Conservation (phyloP, 2,888 invertebrate species). For the Crocallis elinguaria region DNA sequence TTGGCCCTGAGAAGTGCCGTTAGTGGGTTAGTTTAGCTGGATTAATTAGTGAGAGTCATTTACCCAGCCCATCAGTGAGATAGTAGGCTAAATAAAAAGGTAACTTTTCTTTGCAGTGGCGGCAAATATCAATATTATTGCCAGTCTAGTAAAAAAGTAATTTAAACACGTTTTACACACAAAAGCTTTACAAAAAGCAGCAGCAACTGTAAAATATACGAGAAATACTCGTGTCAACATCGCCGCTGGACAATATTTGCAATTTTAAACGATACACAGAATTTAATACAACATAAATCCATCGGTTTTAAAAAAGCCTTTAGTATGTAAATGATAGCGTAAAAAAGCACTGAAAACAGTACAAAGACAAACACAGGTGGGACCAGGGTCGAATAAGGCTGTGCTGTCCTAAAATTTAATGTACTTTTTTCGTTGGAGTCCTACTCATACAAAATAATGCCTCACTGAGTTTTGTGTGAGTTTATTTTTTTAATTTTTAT, state of each 20-base stretch:
- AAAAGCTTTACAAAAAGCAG: not conserved
- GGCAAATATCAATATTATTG: too few relatives aligned
- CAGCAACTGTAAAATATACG: not conserved
- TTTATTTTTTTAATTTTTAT: too few relatives aligned
- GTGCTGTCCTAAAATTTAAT: constrained; percentile 12
- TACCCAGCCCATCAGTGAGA: too few relatives aligned
- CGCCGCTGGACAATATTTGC: constrained; percentile 5
- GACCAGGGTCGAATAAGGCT: constrained; percentile 20
- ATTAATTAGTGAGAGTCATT: too few relatives aligned
- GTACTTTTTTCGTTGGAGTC: constrained; percentile 3
- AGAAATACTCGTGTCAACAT: not conserved
- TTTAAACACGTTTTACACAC: not conserved
- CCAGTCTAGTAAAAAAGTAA: not conserved
- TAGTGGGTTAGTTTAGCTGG: too few relatives aligned
- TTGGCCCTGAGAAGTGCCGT: too few relatives aligned
- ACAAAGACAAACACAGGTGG: constrained; percentile 20
- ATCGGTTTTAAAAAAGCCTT: constrained; percentile 15
- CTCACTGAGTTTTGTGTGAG: too few relatives aligned
- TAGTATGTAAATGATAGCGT: constrained; percentile 23
- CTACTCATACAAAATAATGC: too few relatives aligned
- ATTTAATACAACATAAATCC: constrained; percentile 16
- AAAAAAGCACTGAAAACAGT: constrained; percentile 1
- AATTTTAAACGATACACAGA: constrained; percentile 17
- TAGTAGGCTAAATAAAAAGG: too few relatives aligned
- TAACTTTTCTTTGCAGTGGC: too few relatives aligned